Evolutionary conservation across 2,888 invertebrate genomes (phyloP), one percentile per base, ranked within the genome.

Genomic region (Carpatolechia fugitivella): DNA sequence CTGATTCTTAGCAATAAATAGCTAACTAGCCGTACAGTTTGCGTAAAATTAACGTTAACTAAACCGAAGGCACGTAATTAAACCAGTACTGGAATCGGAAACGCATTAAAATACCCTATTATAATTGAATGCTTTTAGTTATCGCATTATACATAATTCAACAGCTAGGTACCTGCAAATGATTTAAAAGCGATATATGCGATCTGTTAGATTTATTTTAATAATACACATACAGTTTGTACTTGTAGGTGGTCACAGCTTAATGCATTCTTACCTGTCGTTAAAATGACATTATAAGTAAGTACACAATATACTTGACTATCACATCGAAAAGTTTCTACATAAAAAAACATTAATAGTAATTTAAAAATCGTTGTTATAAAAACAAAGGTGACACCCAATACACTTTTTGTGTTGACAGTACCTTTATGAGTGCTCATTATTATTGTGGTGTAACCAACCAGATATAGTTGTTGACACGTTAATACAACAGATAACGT

Each of bases 381-480:
- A n/a, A n/a, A n/a, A n/a, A n/a, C n/a, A n/a, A n/a, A n/a, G n/a
- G n/a, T n/a, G n/a, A n/a, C n/a, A 24, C 24, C 40, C 1, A 41
- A 18, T 33, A 33, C 7, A 18, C 30, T 40, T 56, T 52, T 58
- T 57, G 49, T 54, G 14, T 52, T 29, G 41, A 55, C 59, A 14
- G 58, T 63, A 59, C 57, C 40, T 54, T 56, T 60, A 58, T 61
- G 59, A 60, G 50, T 56, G 55, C 57, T 56, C 55, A 65, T 72
- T 74, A 76, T 71, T 72, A 76, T 72, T 72, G 69, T 69, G 70
- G 69, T 71, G 75, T 74, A 78, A 80, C 78, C 76, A 74, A 73
- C 72, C 74, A 82, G 84, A 86, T 85, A 86, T 74, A 72, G 68
- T 64, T 84, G 81, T 86, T 84, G 82, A 81, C 84, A 82, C 71